Evolutionary conservation across 2,888 invertebrate species (phyloP).

Genomic region (Zootermopsis nevadensis): DNA sequence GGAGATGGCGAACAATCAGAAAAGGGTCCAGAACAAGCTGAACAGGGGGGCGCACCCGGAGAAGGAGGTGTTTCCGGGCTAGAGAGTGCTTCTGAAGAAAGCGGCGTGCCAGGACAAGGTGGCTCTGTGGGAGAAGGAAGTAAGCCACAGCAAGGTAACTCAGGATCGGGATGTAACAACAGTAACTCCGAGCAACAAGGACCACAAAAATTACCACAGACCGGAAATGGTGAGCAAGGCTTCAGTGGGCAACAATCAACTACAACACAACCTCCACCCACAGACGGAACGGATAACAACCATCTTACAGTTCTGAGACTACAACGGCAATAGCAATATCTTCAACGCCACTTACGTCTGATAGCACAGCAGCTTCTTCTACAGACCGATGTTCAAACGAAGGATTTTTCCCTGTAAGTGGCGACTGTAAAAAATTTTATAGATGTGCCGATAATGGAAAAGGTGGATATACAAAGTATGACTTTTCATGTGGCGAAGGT

Average conservation of each 20-base stretch:
- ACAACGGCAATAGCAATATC: conserved; percentile 12
- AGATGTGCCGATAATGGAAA: conserved; percentile 73
- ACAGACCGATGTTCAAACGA: conserved; percentile 58
- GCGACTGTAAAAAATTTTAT: conserved; percentile 74
- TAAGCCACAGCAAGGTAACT: conserved; percentile 31
- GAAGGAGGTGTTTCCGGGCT: conserved; percentile 47
- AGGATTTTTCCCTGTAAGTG: conserved; percentile 73
- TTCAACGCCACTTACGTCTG: not conserved
- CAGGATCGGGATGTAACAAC: not conserved
- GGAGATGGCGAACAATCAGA: conserved; percentile 51
- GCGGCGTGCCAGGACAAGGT: conserved; percentile 38
- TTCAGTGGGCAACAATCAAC: not conserved
- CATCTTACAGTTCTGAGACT: not conserved
- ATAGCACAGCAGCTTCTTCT: not conserved
- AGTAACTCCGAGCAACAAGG: conserved; percentile 9
- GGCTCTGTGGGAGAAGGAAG: conserved; percentile 17
- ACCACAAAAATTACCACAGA: not conserved
- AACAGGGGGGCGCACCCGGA: conserved; percentile 30
- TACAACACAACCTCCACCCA: not conserved
- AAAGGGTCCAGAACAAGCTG: conserved; percentile 51
- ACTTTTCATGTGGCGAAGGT: conserved; percentile 79
- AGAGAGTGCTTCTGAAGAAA: conserved; percentile 40
- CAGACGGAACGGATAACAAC: conserved; percentile 2
- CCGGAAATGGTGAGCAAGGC: not conserved
- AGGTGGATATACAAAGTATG: conserved; percentile 72